Evolutionary conservation across 2,888 invertebrate species (phyloP), one percentile per base, ranked within the genome.

Genomic region (Ectemnius lituratus): DNA sequence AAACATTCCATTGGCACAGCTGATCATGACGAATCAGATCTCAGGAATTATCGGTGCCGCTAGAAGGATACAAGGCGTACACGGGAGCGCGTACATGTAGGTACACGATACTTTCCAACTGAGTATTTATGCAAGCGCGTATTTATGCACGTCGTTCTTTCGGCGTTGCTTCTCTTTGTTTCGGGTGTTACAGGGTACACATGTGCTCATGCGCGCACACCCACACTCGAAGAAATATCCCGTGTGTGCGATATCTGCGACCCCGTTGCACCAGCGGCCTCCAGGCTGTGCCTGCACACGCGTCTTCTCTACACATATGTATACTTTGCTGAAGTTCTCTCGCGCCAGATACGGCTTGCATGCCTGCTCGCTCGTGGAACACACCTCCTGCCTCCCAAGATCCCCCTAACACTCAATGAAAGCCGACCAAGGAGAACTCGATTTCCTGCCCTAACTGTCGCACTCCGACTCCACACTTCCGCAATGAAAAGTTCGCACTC

Each of bases 101-200:
- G 72, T 81, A 78, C 37, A 37, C 6, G 37, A 37, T 84, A 76
- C 28, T 16, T 20, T 28, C n/a, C 60, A 11, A 28, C 16, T 37
- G 27, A 62, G 83, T 83, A 85, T 86, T 84, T 85, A 82, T 84
- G 83, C 83, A 77, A 76, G 74, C 78, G n/a, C 14, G 52, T 52
- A 52, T 52, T 52, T 52, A 52, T 52, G 52, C 52, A 13, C 14
- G 52, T 8, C 37, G 6, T 16, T 52, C 52, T 52, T 14, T 16
- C 78, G 75, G 65, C 78, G 75, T 76, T 71, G 78, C 67, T 8
- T 37, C 72, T 84, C 85, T 85, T 87, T 85, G 86, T 85, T 80
- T 84, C 83, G 76, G 28, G 67, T 67, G 74, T 67, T 59, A 71
- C 66, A 62, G 62, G 69, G 37, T 14, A 16, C 73, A 63, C 74